Evolutionary conservation across 1,140 invertebrate species (phyloP).

Genomic region (Eurytemora carolleeae): DNA sequence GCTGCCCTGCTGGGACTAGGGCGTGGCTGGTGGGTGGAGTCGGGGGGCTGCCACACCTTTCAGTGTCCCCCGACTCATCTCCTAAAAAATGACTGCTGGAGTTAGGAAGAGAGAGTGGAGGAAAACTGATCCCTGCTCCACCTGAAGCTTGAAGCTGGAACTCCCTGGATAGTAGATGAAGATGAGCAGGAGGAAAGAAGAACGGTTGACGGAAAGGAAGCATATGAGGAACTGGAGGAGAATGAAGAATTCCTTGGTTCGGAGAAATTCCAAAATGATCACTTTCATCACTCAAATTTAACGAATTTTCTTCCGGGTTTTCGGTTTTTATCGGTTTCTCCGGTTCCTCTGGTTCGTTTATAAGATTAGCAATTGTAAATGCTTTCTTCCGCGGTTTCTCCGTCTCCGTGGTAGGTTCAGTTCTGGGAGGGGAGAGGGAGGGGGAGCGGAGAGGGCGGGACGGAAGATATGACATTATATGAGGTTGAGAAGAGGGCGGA

Average conservation of each 20-base stretch:
- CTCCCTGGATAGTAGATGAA: not conserved
- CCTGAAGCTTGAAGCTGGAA: not conserved
- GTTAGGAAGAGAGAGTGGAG: too few relatives aligned
- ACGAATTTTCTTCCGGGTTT: too few relatives aligned
- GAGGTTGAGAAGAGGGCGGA: not conserved
- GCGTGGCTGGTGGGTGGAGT: not conserved
- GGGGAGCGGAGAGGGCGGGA: not conserved
- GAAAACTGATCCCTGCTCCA: not conserved
- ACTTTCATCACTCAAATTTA: too few relatives aligned
- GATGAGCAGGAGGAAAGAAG: not conserved
- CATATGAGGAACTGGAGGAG: not conserved
- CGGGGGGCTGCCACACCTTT: not conserved
- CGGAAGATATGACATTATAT: not conserved
- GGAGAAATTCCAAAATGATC: too few relatives aligned
- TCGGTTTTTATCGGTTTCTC: too few relatives aligned
- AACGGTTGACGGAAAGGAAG: not conserved
- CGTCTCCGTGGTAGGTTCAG: not conserved
- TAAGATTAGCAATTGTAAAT: not conserved
- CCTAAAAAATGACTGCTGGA: not conserved
- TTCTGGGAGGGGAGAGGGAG: not conserved
- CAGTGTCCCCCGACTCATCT: not conserved
- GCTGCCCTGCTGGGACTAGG: too few relatives aligned
- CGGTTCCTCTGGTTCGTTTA: conserved; percentile 5
- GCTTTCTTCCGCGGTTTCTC: not conserved
- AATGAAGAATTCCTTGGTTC: too few relatives aligned